Conservation (phyloP, 2,888 invertebrate species). For the Limnephilus auricula region DNA sequence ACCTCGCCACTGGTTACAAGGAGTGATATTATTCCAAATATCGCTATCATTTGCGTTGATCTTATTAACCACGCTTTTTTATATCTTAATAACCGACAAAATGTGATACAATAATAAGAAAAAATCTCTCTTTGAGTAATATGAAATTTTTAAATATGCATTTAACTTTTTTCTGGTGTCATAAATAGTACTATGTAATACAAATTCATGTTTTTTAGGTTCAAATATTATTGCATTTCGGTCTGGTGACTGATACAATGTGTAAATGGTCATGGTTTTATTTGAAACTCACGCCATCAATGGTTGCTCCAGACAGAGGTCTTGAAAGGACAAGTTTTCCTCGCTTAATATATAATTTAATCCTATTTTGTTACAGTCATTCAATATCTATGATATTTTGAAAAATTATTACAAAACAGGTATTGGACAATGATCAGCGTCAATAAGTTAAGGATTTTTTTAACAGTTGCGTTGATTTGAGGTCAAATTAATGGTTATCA, state of each 20-base stretch:
- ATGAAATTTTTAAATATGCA: background rate
- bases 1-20: background rate
- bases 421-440: no score
- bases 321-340: background rate
- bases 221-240: background rate
- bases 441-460: no score
- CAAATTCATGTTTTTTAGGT: background rate
- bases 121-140: background rate
- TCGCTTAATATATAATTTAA: background rate
- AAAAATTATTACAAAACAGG: no score
- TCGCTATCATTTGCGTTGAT: background rate
- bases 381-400: no score
- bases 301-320: background rate
- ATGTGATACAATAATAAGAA: background rate
- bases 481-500: no score
- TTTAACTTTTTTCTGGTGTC: background rate
- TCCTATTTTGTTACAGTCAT: background rate
- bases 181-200: background rate
- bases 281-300: background rate
- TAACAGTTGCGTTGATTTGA: no score
- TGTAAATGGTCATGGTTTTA: background rate
- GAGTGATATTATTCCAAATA: background rate
- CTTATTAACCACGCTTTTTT: background rate
- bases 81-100: background rate
- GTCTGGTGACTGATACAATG: background rate